Conservation (phyloP, 2,797 vertebrate genomes). For the Gymnopithys bicolor region DNA sequence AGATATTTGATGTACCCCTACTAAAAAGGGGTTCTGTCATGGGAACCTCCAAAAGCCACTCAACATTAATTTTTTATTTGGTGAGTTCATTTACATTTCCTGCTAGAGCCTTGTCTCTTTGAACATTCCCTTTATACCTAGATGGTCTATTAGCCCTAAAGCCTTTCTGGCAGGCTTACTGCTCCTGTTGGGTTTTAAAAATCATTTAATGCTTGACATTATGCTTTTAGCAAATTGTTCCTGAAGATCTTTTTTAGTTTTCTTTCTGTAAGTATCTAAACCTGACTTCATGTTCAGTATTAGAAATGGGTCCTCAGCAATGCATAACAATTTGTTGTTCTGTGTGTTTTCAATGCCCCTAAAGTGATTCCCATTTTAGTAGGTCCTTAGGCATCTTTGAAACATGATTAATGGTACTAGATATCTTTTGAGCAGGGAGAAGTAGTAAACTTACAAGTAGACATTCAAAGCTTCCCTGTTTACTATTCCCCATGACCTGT, state of each 20-base stretch:
- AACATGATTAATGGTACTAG: neutral
- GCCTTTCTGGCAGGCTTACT: neutral
- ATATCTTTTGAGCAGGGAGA: neutral
- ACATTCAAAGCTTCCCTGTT: neutral
- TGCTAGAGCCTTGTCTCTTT: neutral
- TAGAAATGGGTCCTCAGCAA: neutral
- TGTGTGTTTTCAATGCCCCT: neutral
- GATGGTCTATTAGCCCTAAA: neutral
- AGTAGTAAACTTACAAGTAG: neutral
- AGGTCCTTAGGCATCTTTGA: neutral
- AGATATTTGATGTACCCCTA: neutral
- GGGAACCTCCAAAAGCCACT: neutral
- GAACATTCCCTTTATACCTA: neutral
- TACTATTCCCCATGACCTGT: neutral
- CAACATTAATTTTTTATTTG: neutral
- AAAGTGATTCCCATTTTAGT: neutral
- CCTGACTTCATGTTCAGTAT: neutral
- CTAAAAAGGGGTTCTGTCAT: neutral
- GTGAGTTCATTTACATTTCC: slow-evolving; percentile 4
- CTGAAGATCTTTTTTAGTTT: slow-evolving; percentile 5
- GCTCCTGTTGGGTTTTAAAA: neutral
- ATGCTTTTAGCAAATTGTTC: neutral
- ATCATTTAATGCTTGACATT: neutral
- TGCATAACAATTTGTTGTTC: neutral
- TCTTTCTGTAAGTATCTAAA: neutral